A percentile compares a stretch with the other conserved stretches of the same genome.
Conservation (phyloP, 2,113 vertebrate species). For the Callocephalon fimbriatum region DNA sequence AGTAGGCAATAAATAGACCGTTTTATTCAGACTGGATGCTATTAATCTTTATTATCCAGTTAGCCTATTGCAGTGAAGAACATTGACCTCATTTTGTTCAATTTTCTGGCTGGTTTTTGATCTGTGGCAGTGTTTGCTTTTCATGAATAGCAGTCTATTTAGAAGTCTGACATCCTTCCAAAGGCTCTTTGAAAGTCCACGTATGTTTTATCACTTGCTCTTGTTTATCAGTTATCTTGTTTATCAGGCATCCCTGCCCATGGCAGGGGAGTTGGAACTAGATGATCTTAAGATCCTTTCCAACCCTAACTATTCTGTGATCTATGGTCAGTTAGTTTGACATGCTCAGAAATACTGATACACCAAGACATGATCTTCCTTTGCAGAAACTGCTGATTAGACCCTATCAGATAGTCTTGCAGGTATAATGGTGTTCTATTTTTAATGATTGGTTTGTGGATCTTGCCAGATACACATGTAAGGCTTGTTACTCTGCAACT, state of each 20-base stretch:
- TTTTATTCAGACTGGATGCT: background rate
- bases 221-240: background rate
- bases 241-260: no score
- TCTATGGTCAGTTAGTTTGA: background rate
- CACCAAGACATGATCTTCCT: background rate
- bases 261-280: no score
- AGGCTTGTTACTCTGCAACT: background rate
- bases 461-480: constrained; percentile 40
- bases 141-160: background rate
- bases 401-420: constrained; percentile 32
- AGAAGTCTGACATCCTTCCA: background rate
- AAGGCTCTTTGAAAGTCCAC: background rate
- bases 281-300: no score
- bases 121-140: background rate
- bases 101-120: background rate
- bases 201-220: background rate
- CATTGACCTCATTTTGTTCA: background rate
- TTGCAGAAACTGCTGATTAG: constrained; percentile 52
- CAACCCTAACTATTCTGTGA: no score
- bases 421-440: constrained; percentile 31
- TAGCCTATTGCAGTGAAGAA: background rate
- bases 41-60: background rate
- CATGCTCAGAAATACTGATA: constrained; percentile 24
- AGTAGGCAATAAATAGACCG: background rate
- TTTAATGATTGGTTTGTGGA: constrained; percentile 38